Percentiles rank a stretch among this genome's conserved stretches.
Evolutionary conservation across 2,797 vertebrate genomes (phyloP).

Genomic region (Manis javanica): DNA sequence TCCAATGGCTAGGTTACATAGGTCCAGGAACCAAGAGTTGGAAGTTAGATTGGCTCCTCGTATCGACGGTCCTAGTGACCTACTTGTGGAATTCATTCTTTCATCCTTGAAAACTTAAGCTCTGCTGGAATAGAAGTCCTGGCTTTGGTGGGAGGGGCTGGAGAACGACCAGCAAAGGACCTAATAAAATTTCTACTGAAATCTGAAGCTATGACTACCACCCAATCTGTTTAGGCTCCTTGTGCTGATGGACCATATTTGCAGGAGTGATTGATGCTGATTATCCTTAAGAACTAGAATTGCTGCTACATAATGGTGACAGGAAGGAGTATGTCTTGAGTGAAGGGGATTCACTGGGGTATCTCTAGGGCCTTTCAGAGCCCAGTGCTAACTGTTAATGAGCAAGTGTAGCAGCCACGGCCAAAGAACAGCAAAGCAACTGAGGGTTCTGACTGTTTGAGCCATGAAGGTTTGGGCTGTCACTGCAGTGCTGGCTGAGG

Average conservation of each 20-base stretch:
- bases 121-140: not conserved
- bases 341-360: not conserved
- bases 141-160: not conserved
- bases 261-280: not conserved
- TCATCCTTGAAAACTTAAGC: not conserved
- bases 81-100: not conserved
- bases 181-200: not conserved
- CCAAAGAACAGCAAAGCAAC: not conserved
- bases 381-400: not conserved
- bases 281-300: not conserved
- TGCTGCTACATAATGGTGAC: not conserved
- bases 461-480: no score
- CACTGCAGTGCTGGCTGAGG: no score
- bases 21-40: not conserved
- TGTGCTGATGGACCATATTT: not conserved
- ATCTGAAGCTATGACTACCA: not conserved
- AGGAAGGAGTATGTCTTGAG: not conserved
- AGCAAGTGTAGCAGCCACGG: not conserved
- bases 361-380: not conserved
- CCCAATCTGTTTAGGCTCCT: not conserved
- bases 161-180: not conserved
- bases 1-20: not conserved
- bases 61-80: not conserved
- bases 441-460: no score
- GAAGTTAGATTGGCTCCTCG: not conserved